phyloP scores from a whole-genome alignment of 2,888 invertebrate genomes.

The Petrophora chlorosata region DNA sequence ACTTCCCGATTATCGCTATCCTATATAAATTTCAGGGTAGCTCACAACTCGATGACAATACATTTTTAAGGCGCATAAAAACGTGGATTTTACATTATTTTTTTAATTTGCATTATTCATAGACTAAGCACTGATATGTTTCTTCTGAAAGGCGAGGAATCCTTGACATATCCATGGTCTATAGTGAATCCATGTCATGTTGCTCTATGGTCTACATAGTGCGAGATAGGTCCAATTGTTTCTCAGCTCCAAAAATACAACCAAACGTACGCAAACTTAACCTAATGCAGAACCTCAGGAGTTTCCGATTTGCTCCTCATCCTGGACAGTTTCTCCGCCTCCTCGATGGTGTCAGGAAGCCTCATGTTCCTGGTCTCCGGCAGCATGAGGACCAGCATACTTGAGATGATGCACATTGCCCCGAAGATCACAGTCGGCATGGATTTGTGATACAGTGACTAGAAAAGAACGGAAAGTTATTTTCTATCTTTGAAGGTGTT shows the following conservation, averaged over 20 bases:
- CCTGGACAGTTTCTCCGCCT: constrained; percentile 83
- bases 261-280: constrained; percentile 3
- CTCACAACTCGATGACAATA: too few species aligned
- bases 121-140: too few species aligned
- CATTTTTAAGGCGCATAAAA: too few species aligned
- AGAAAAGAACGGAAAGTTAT: constrained; percentile 45
- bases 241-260: constrained; percentile 6
- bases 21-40: too few species aligned
- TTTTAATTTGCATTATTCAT: too few species aligned
- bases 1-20: too few species aligned
- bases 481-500: too few species aligned
- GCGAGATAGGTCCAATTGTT: neutral
- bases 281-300: constrained; percentile 17
- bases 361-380: constrained; percentile 88
- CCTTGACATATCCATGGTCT: too few species aligned
- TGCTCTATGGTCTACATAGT: neutral
- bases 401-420: constrained; percentile 84
- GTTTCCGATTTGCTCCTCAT: constrained; percentile 54
- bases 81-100: too few species aligned
- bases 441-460: constrained; percentile 70
- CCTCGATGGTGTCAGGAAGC: constrained; percentile 87
- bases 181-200: too few species aligned
- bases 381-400: constrained; percentile 84
- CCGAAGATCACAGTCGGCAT: constrained; percentile 87
- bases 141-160: too few species aligned